Base-by-base conservation (phyloP, 2,888 invertebrate genomes). In the Agrochola litura region DNA sequence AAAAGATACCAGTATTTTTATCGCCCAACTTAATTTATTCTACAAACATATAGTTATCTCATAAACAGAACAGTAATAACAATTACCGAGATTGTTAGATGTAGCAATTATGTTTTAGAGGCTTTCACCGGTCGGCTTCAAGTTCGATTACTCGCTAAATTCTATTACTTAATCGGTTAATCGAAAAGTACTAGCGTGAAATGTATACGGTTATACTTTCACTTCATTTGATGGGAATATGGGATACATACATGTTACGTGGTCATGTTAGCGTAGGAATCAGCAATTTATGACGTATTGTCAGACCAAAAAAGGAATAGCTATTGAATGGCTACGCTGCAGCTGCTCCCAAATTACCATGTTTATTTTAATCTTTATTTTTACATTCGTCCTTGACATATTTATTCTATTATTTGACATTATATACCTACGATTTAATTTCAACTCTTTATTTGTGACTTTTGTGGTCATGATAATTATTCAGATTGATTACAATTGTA, bases 201-300 rank as follows among this genome's bases (percentile, higher is more conserved):
- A 83, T 69, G 73, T 81, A 88, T 86, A 76, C 82, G 37, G 69
- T 64, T 49, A 72, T 77, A 88, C 90, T 90, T 90, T 90, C 90
- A 85, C 90, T 85, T 79, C 49, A 71, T 79, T 70, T 61, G 61
- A 6, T 65, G 30, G 68, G 61, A 79, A 75, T 77, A 82, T 78
- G 69, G 73, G 76, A 74, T 43, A 69, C 37, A 22, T 60, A 69
- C 37, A 25, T 60, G 64, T 73, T 43, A 3, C n/a, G 43, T 56
- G 12, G 22, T 60, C 16, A 68, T 22, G 65, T 69, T 52, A n/a
- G n/a, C n/a, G n/a, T n/a, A 30, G 79, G 68, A 68, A 78, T 68
- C 14, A 56, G 43, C 22, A 52, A 56, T 46, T 14, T 61, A 65
- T 52, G 25, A 25, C 52, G n/a, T 75, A 64, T 74, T 78, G 64